These are phyloP conservation scores for Luscinia luscinia DNA, from an alignment of 2,797 vertebrate genomes.

Conservation along the genomic window DNA sequence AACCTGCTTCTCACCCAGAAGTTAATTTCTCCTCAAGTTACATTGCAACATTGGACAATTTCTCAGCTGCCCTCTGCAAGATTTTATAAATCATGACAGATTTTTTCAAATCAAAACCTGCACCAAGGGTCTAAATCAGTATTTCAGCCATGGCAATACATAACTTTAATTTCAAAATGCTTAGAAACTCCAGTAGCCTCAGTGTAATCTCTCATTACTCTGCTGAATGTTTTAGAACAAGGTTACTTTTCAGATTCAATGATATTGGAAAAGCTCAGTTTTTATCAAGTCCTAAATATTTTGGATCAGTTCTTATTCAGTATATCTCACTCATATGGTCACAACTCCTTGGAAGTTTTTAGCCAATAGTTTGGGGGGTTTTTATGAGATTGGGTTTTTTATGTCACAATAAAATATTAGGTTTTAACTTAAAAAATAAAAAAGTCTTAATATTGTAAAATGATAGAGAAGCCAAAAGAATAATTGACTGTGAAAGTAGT, in stretches of 20 bases:
- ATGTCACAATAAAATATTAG: not conserved
- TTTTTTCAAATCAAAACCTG: not conserved
- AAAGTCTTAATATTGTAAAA: not conserved
- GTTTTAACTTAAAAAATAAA: not conserved
- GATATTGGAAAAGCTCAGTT: not conserved
- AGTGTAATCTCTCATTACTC: not conserved
- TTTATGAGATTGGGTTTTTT: not conserved
- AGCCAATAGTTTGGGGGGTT: not conserved
- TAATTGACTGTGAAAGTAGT: constrained; percentile 11
- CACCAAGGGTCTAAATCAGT: not conserved
- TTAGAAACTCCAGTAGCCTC: not conserved
- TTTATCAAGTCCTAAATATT: not conserved
- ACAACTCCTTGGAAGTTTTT: not conserved
- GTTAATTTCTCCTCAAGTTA: not conserved
- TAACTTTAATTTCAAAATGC: not conserved
- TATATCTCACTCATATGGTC: not conserved
- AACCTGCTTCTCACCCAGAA: not conserved
- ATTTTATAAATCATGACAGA: not conserved
- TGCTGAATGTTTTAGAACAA: not conserved
- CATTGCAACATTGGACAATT: not conserved
- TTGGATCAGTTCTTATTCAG: not conserved
- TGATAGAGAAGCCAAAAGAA: not conserved
- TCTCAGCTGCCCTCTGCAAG: not conserved
- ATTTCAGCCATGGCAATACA: not conserved
- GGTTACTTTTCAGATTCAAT: not conserved